phyloP scores from a whole-genome alignment of 2,797 vertebrate genomes.

The Xerus rutilus region DNA sequence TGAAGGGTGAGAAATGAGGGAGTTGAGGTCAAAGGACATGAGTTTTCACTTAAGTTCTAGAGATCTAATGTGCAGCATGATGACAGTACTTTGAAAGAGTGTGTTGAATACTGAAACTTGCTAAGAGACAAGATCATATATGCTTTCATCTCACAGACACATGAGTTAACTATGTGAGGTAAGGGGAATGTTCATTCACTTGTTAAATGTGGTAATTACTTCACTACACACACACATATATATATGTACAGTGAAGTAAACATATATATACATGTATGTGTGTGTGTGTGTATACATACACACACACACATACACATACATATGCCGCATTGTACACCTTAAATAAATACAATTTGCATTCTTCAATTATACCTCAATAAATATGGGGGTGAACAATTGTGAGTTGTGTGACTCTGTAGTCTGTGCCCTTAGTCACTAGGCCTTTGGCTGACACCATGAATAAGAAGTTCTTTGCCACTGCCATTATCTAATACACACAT shows the following conservation, averaged over 20 bases:
- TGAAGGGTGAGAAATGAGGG: not conserved
- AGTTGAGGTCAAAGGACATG: not conserved
- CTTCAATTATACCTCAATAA: not conserved
- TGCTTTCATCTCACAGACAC: not conserved
- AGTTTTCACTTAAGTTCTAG: not conserved
- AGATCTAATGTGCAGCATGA: not conserved
- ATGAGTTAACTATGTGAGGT: not conserved
- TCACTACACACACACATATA: not conserved
- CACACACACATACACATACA: not conserved
- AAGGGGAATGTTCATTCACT: not conserved
- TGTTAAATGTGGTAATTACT: not conserved
- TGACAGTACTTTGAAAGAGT: not conserved
- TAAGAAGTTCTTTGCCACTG: not conserved
- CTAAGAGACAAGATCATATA: not conserved
- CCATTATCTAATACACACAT: not conserved
- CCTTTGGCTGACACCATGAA: not conserved
- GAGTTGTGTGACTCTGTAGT: not conserved
- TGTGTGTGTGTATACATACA: not conserved
- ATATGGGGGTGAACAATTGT: not conserved
- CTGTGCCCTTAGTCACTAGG: not conserved
- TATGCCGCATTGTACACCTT: not conserved
- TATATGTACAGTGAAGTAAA: too few relatives aligned
- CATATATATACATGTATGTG: not conserved
- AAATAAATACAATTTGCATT: not conserved
- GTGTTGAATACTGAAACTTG: not conserved